phyloP scores from a whole-genome alignment of 2,113 vertebrate species.

The Mesoclemmys tuberculata region DNA sequence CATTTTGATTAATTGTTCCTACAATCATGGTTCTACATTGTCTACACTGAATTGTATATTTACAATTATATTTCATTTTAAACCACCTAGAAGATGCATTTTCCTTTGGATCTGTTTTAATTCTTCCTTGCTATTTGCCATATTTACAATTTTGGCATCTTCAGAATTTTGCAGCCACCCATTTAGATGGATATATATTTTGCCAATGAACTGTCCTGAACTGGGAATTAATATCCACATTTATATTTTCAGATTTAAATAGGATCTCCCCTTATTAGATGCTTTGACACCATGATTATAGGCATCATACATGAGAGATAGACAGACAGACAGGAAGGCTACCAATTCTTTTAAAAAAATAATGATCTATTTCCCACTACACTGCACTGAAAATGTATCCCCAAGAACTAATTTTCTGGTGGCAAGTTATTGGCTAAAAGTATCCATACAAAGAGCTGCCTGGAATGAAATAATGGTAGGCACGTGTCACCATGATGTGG shows the following conservation, averaged over 20 bases:
- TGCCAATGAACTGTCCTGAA: conserved; percentile 27
- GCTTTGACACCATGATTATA: conserved; percentile 52
- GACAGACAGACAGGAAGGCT: conserved; percentile 44
- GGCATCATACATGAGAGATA: conserved; percentile 1
- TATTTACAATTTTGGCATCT: conserved; percentile 11
- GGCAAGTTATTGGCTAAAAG: conserved; percentile 69
- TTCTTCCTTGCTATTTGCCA: conserved; percentile 20
- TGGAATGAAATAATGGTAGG: conserved; percentile 72
- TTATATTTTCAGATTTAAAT: not conserved
- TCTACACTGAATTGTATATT: conserved; percentile 26
- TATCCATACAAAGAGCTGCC: conserved; percentile 72
- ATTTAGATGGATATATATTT: not conserved
- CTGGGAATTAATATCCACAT: conserved; percentile 24
- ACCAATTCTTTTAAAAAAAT: not conserved
- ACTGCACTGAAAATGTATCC: conserved; percentile 62
- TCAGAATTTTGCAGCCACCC: not conserved
- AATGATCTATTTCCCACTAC: not conserved
- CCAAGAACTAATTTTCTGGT: conserved; percentile 67
- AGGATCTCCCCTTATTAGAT: conserved; percentile 29
- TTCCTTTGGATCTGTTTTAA: conserved; percentile 31
- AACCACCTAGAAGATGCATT: not conserved
- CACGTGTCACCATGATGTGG: conserved; percentile 69
- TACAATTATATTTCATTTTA: not conserved
- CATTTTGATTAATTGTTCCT: conserved; percentile 38
- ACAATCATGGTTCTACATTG: conserved; percentile 34